Evolutionary conservation across 2,797 vertebrate genomes (phyloP).

Genomic region (Siniperca scherzeri): DNA sequence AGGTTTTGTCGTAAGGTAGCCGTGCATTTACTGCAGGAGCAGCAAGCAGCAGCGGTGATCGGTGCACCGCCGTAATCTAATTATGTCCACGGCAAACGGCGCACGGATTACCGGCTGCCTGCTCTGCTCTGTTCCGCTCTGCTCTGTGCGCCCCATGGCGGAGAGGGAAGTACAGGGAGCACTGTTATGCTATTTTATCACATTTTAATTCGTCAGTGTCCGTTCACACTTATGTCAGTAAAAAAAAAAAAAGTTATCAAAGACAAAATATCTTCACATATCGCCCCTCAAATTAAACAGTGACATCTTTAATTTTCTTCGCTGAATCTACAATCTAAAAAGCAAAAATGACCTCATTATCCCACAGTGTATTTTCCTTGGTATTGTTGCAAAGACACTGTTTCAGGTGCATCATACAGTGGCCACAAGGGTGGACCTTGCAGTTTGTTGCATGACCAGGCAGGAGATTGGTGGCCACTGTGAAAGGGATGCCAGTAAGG

Average conservation of each 20-base stretch:
- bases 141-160: slow-evolving; percentile 62
- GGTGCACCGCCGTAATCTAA: slow-evolving; percentile 66
- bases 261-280: neutral
- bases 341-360: neutral
- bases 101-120: slow-evolving; percentile 61
- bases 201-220: slow-evolving; percentile 44
- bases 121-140: slow-evolving; percentile 33
- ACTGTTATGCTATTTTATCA: neutral
- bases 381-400: neutral
- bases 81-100: slow-evolving; percentile 66
- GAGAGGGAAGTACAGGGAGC: slow-evolving; percentile 30
- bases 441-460: neutral
- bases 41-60: slow-evolving; percentile 44
- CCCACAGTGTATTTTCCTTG: neutral
- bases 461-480: neutral
- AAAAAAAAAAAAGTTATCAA: neutral
- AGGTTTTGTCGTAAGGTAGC: slow-evolving; percentile 44
- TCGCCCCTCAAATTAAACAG: neutral
- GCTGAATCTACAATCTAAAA: neutral
- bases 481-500: neutral
- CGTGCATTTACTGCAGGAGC: slow-evolving; percentile 62
- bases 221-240: neutral
- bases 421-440: neutral
- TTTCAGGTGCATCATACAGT: slow-evolving; percentile 24
- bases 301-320: neutral